A percentile compares a stretch with the other conserved stretches of the same genome.
Evolutionary conservation across 2,113 vertebrate species (phyloP).

Genomic region (Bufo gargarizans): DNA sequence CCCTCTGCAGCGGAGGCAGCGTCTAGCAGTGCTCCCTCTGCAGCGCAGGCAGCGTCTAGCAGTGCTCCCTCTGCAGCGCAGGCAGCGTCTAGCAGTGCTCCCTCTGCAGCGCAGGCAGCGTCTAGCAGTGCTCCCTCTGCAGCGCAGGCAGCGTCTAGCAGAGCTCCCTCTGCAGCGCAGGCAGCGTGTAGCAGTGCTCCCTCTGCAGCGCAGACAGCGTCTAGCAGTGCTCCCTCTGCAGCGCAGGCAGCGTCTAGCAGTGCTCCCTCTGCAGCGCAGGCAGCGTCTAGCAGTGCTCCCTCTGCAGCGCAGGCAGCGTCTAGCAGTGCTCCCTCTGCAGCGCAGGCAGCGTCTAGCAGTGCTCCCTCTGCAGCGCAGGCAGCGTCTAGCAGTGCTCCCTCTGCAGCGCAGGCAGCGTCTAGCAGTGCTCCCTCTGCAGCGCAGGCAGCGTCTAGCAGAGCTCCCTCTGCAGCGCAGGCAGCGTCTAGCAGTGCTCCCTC

Average conservation of each 20-base stretch:
- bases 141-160: not conserved
- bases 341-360: not conserved
- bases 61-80: not conserved
- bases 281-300: not conserved
- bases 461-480: not conserved
- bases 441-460: not conserved
- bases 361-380: not conserved
- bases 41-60: not conserved
- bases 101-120: too few relatives aligned
- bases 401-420: too few relatives aligned
- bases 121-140: not conserved
- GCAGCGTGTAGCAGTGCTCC: not conserved
- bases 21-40: not conserved
- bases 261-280: not conserved
- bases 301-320: not conserved
- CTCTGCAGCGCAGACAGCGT: not conserved
- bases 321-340: not conserved
- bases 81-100: not conserved
- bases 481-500: not conserved
- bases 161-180: not conserved
- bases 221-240: not conserved
- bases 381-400: not conserved
- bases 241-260: not conserved
- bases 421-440: not conserved
- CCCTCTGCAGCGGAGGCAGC: not conserved